phyloP scores from a whole-genome alignment of 2,797 vertebrate species.

The Nyctalus aviator region DNA sequence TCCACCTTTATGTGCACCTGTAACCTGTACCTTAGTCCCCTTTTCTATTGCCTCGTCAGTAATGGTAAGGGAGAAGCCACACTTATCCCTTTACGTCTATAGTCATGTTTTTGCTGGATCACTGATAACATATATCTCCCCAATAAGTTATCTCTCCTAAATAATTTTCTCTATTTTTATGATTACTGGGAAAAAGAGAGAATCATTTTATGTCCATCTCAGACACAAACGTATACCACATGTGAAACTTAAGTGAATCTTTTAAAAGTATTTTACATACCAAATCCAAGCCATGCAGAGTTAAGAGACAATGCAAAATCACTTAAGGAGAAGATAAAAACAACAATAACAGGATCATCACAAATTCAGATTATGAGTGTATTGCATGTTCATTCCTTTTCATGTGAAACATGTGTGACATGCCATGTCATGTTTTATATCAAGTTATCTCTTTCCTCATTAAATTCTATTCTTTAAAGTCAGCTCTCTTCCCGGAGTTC shows the following conservation, averaged over 20 bases:
- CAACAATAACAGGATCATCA: neutral
- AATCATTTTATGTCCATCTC: neutral
- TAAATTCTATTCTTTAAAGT: neutral
- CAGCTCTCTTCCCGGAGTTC: neutral
- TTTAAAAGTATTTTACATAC: neutral
- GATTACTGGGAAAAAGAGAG: neutral
- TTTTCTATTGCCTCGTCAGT: neutral
- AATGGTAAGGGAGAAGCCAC: neutral
- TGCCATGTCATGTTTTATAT: neutral
- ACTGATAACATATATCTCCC: neutral
- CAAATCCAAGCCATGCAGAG: neutral
- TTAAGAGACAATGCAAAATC: neutral
- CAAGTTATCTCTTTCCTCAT: neutral
- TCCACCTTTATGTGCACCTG: neutral
- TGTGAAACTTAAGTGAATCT: neutral
- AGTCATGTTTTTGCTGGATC: neutral
- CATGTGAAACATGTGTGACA: neutral
- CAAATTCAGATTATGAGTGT: neutral
- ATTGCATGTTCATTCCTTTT: neutral
- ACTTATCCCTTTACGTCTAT: neutral
- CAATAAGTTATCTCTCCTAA: neutral
- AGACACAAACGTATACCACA: neutral
- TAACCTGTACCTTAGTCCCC: neutral
- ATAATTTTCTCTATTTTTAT: neutral
- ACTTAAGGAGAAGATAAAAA: neutral